These are phyloP conservation scores for Tetragonula clypearis DNA, from an alignment of 1,140 invertebrate species.

Conservation along the genomic window DNA sequence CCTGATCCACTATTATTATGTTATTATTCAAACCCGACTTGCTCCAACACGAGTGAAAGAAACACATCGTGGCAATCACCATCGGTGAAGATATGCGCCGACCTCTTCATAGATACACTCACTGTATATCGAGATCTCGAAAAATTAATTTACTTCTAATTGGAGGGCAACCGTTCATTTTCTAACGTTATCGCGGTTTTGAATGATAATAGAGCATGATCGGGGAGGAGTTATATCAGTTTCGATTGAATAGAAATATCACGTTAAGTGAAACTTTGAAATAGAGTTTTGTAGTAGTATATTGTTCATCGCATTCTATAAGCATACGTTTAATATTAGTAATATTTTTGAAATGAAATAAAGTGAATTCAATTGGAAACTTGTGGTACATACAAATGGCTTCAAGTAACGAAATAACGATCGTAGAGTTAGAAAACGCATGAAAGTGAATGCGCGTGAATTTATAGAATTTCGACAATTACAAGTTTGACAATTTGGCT, in stretches of 20 bases:
- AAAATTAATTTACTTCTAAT: slow-evolving; percentile 15
- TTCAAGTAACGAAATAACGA: too few relatives aligned
- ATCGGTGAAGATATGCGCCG: background rate
- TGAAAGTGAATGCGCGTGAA: background rate
- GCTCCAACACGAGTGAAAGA: slow-evolving; percentile 3
- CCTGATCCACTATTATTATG: slow-evolving; percentile 59
- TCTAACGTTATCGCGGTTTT: background rate
- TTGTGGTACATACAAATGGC: too few relatives aligned
- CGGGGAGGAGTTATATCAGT: background rate
- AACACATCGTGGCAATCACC: slow-evolving; percentile 2
- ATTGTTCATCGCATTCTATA: too few relatives aligned
- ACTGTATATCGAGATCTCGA: background rate
- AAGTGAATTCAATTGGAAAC: too few relatives aligned
- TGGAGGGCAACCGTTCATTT: slow-evolving; percentile 1
- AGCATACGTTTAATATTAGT: too few relatives aligned
- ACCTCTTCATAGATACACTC: background rate
- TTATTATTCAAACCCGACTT: slow-evolving; percentile 55
- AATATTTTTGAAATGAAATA: too few relatives aligned
- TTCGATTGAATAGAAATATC: background rate
- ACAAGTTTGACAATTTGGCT: too few relatives aligned
- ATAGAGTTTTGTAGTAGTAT: too few relatives aligned
- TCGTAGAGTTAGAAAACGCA: background rate
- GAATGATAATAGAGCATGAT: too few relatives aligned
- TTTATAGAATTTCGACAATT: background rate
- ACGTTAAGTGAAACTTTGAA: background rate